phyloP scores from a whole-genome alignment of 1,140 invertebrate genomes.

The Heliothis virescens region DNA sequence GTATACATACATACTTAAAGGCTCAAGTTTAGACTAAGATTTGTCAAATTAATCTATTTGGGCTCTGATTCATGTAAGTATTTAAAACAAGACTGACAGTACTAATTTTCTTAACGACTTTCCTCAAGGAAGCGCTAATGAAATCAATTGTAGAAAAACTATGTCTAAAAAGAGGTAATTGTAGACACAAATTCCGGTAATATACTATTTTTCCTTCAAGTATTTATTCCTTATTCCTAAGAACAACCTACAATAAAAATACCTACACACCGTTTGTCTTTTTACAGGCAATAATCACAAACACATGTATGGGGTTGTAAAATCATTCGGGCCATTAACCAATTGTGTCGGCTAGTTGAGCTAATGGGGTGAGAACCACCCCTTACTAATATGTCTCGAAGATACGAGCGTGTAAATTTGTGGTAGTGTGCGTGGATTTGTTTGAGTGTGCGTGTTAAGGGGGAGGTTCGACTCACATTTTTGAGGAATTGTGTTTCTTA shows the following conservation, averaged over 20 bases:
- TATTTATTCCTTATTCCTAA: background rate
- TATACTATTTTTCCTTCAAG: background rate
- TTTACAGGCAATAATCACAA: conserved; percentile 9
- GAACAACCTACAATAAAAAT: background rate
- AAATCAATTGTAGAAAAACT: too few relatives aligned
- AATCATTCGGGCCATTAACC: conserved; percentile 35
- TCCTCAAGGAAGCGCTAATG: too few relatives aligned
- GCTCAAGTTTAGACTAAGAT: too few relatives aligned
- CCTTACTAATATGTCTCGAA: conserved; percentile 24
- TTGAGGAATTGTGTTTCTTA: too few relatives aligned
- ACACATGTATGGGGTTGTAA: conserved; percentile 33
- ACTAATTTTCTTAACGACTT: too few relatives aligned
- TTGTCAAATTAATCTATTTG: too few relatives aligned
- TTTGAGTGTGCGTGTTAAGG: conserved; percentile 19
- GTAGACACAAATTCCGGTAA: too few relatives aligned
- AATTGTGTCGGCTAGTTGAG: conserved; percentile 27
- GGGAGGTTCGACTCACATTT: background rate
- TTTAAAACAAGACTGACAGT: too few relatives aligned
- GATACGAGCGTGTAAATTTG: background rate
- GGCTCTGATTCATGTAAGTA: too few relatives aligned
- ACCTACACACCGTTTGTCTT: background rate
- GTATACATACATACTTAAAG: too few relatives aligned
- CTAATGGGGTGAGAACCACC: conserved; percentile 37
- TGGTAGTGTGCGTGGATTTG: background rate
- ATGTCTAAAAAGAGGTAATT: too few relatives aligned